Evolutionary conservation across 2,888 invertebrate genomes (phyloP).

Genomic region (Pristionchus japonicus): DNA sequence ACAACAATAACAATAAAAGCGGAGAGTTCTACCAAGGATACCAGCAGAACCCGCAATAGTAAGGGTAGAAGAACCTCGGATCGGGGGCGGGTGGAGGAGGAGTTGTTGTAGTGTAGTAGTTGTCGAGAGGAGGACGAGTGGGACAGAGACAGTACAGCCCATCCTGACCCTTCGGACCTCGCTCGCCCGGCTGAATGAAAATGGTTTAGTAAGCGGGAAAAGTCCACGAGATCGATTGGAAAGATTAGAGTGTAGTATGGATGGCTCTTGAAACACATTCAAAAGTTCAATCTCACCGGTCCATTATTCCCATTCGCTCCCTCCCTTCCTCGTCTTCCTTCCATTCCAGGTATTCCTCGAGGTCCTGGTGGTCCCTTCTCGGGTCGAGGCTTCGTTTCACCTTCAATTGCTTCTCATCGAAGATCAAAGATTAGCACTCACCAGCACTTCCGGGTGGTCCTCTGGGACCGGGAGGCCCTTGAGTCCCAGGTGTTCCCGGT

Average conservation of each 20-base stretch:
- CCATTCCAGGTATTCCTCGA: background rate
- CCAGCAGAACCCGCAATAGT: conserved; percentile 24
- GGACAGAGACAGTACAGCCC: conserved; percentile 38
- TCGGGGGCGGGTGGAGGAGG: background rate
- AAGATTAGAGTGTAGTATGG: background rate
- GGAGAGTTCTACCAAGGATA: background rate
- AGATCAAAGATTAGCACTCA: background rate
- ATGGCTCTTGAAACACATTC: background rate
- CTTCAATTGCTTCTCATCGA: background rate
- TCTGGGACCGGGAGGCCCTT: background rate
- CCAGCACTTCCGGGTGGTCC: background rate
- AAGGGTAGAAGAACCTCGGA: conserved; percentile 10
- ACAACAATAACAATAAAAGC: background rate
- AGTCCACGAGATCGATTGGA: background rate
- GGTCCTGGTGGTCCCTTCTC: background rate
- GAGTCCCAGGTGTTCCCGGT: background rate
- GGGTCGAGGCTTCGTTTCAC: background rate
- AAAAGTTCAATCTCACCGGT: background rate
- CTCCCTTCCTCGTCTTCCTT: conserved; percentile 5
- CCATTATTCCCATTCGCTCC: background rate
- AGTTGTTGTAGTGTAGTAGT: conserved; percentile 2
- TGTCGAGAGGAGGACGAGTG: conserved; percentile 5
- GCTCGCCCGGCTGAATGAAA: background rate
- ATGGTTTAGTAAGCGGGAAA: too few species aligned
- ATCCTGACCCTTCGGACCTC: background rate